Conservation (phyloP, 2,888 invertebrate species). For the Melipona bicolor region DNA sequence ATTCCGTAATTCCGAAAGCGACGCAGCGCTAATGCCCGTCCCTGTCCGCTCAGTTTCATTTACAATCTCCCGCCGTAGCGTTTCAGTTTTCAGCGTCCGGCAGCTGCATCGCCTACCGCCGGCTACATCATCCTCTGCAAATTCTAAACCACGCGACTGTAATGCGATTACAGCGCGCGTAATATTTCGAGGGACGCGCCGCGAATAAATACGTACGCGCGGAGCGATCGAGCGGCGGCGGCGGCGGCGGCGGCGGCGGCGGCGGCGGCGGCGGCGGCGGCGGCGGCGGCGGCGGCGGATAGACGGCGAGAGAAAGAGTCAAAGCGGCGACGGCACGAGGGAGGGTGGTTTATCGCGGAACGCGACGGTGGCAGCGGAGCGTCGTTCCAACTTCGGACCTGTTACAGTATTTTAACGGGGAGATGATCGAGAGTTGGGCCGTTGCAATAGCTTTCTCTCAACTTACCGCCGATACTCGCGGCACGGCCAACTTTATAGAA, state of each 20-base stretch:
- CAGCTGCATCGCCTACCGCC: background rate
- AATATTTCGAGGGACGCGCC: conserved; percentile 19
- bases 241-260: too few species aligned
- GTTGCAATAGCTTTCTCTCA: conserved; percentile 57
- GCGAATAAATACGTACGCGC: conserved; percentile 11
- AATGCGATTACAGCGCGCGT: conserved; percentile 21
- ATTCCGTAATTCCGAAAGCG: too few species aligned
- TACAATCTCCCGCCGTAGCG: background rate
- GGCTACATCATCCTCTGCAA: background rate
- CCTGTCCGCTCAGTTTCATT: background rate
- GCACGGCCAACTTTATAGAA: conserved; percentile 61
- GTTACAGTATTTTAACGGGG: conserved; percentile 60
- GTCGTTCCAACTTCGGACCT: conserved; percentile 34
- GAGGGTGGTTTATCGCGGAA: conserved; percentile 42
- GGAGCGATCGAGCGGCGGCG: background rate
- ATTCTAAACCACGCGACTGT: background rate
- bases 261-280: too few species aligned
- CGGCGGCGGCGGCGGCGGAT: too few species aligned
- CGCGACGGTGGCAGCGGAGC: background rate
- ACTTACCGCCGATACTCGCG: conserved; percentile 64
- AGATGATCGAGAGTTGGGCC: conserved; percentile 48
- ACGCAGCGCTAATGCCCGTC: too few species aligned
- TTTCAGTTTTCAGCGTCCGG: background rate
- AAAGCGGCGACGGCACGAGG: background rate
- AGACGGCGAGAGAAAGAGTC: background rate